Evolutionary conservation across 2,113 vertebrate species (phyloP), one percentile per base, ranked within the genome.

Genomic region (Apodemus sylvaticus): DNA sequence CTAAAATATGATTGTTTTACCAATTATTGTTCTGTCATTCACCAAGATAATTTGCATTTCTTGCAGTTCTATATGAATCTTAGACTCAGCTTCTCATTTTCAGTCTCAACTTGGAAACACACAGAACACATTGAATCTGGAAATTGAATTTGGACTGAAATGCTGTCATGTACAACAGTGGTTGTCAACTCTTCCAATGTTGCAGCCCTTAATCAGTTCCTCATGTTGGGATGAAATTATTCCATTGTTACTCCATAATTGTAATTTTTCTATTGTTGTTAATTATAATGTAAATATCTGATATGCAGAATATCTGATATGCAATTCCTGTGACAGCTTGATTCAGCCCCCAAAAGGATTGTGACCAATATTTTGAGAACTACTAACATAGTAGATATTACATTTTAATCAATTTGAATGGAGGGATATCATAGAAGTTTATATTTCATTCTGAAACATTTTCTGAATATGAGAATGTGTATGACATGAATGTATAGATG

Each of bases 1-100:
- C 48, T 48, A 90, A 96, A 82, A 90, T 68, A 77, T 31, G 36
- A 77, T 90, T 74, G n/a, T 89, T 88, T 36, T 11, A 79, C 55
- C 71, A 94, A 96, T 64, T 48, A 82, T 20, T 90, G 0, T 16
- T 94, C 48, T 89, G 36, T 42, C n/a, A 86, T 5, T 4, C 53
- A 93, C 17, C 64, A 73, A 68, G 45, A 36, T 64, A 73, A 70
- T 78, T 83, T 74, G 1, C 29, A 26, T 34, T 13, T 1, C 19
- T 89, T 78, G 4, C 3, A 89, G 81, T 86, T 86, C 20, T 6
- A 81, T 86, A 58, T 81, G 29, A 95, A 94, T 86, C 94, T 89
- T 73, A 88, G 29, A 20, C 62, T 89, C 3, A 66, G 8, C 7
- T 81, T 94, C 58, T 89, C 53, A 60, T 76, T 86, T 88, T 92